Percentiles rank a stretch among this genome's conserved stretches.
These are phyloP conservation scores for Illadopsis cleaveri DNA, from an alignment of 2,113 vertebrate genomes.

Conservation along the genomic window DNA sequence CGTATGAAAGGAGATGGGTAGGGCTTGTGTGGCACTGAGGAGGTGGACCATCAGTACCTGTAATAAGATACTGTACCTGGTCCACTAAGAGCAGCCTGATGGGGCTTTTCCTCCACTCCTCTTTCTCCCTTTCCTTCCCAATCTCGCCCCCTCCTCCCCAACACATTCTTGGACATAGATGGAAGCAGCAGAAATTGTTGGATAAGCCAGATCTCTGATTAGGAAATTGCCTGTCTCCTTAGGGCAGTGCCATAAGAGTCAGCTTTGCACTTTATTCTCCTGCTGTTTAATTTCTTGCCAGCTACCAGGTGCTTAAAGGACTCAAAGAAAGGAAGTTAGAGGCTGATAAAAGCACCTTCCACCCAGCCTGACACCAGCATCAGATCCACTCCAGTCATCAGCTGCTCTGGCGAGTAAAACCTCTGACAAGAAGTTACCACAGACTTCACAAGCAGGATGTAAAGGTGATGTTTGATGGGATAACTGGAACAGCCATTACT, in stretches of 20 bases:
- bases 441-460: neutral
- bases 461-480: neutral
- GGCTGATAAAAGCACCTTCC: neutral
- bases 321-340: neutral
- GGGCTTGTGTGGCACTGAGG: neutral
- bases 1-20: neutral
- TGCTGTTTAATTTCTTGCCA: constrained; percentile 2
- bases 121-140: neutral
- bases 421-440: neutral
- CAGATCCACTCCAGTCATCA: neutral
- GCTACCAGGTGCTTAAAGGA: neutral
- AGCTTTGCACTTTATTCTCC: neutral
- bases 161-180: neutral
- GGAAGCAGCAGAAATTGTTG: neutral
- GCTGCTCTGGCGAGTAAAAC: neutral
- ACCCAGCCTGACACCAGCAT: neutral
- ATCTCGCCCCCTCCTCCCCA: too few species aligned
- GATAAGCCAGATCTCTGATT: neutral
- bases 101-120: neutral
- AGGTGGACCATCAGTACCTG: neutral
- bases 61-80: neutral
- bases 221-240: neutral
- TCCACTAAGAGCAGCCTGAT: neutral
- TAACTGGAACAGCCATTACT: neutral
- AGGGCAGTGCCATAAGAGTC: neutral